Evolutionary conservation across 2,113 vertebrate genomes (phyloP).

Genomic region (Marcusenius ussheri): DNA sequence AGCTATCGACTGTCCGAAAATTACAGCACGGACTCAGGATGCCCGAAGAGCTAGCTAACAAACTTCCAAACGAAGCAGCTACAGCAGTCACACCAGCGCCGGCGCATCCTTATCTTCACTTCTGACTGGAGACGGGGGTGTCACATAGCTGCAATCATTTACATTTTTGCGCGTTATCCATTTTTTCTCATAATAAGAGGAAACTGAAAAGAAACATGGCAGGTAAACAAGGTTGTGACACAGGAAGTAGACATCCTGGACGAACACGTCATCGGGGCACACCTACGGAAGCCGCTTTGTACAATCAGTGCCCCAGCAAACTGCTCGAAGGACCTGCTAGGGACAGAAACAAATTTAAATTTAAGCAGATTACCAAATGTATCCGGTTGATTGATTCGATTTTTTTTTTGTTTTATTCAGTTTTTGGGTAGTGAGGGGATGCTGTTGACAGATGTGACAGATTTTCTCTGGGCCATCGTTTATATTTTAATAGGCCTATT

Average conservation of each 20-base stretch:
- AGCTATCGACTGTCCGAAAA: not conserved
- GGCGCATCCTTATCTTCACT: not conserved
- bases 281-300: constrained; percentile 48
- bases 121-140: no score
- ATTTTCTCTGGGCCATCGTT: not conserved
- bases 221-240: constrained; percentile 51
- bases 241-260: constrained; percentile 47
- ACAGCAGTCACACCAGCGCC: not conserved
- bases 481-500: not conserved
- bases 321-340: not conserved
- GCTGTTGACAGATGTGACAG: not conserved
- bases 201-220: constrained; percentile 2
- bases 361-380: not conserved
- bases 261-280: constrained; percentile 19
- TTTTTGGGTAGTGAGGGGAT: not conserved
- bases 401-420: not conserved
- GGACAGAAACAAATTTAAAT: not conserved
- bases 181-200: not conserved
- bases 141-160: not conserved
- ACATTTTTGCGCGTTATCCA: not conserved
- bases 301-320: not conserved
- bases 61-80: not conserved
- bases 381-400: not conserved
- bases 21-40: not conserved
- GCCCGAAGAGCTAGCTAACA: not conserved